Evolutionary conservation across 2,888 invertebrate genomes (phyloP).

Genomic region (Caenorhabditis sp.): DNA sequence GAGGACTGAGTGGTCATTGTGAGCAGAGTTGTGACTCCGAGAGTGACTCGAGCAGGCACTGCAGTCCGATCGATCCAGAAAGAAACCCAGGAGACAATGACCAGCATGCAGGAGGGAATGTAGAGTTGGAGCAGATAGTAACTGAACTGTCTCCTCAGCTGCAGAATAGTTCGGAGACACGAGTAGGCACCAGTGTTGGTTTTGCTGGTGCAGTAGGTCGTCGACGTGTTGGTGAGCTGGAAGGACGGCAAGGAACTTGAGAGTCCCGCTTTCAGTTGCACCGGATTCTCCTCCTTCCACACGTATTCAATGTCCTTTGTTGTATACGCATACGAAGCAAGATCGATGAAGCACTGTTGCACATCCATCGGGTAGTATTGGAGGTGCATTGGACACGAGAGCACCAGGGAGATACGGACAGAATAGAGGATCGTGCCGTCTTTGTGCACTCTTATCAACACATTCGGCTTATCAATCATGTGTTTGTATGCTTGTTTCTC

Average conservation of each 20-base stretch:
- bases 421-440: constrained; percentile 72
- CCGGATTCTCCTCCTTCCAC: constrained; percentile 95
- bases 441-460: constrained; percentile 95
- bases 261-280: constrained; percentile 89
- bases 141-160: constrained; percentile 97
- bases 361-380: constrained; percentile 91
- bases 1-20: constrained; percentile 93
- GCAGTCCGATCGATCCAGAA: constrained; percentile 80
- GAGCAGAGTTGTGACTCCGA: constrained; percentile 95
- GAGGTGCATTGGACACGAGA: constrained; percentile 97
- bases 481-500: constrained; percentile 94
- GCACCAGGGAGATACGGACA: constrained; percentile 92
- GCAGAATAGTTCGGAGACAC: constrained; percentile 95
- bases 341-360: constrained; percentile 94
- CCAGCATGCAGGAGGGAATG: constrained; percentile 91
- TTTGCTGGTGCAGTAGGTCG: constrained; percentile 96
- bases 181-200: constrained; percentile 97
- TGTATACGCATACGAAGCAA: constrained; percentile 99
- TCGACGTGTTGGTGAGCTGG: constrained; percentile 92
- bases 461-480: constrained; percentile 86
- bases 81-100: constrained; percentile 81
- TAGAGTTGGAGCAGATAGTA: constrained; percentile 99
- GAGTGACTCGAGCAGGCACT: constrained; percentile 81
- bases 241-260: constrained; percentile 90
- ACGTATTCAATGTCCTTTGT: constrained; percentile 93